Base-by-base conservation (phyloP, 2,797 vertebrate genomes). In the Mormyrus proboscirostris region DNA sequence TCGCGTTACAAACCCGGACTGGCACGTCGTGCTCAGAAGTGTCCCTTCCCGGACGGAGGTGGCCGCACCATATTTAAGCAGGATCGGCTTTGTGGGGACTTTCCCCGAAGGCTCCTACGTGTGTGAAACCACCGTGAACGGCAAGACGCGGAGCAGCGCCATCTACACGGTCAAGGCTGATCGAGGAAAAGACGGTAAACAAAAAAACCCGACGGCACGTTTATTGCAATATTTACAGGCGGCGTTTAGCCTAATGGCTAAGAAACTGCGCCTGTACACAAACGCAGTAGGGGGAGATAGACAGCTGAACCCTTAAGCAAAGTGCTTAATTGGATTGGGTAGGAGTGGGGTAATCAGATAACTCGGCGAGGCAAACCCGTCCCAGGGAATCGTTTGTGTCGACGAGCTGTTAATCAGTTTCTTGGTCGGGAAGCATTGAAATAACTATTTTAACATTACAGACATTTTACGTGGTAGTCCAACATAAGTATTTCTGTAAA, bases 111-210 rank as follows among this genome's bases (percentile, higher is more conserved):
- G 98, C 0, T 94, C 93, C 7, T 99, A 99, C 19, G 93, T 91
- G 4, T 99, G 98, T 90, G 97, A 97, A 94, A 97, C 97, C 73
- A 92, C 9, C 0, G 92, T 96, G 84, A 93, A 94, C 1, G 96
- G 94, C 0, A 82, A 92, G 87, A 93, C 91, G 0, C 92, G 96
- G 90, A 93, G 86, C 90, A 98, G 97, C 0, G 93, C 65, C 0
- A 90, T 95, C n/a, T 99, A 98, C 91, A 96, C 96, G 0, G 93
- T 99, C 89, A 93, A 94, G 44, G 89, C 92, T 14, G 92, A 94
- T 88, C 94, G 92, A 93, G 95, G 98, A 99, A 94, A 85, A 90
- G 55, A 51, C 33, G 55, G 62, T 73, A n/a, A 84, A 38, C 41
- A 29, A 25, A 9, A 38, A 73, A 82, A 1, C 29, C 76, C 19